These are phyloP conservation scores for Tupaia tana DNA, from an alignment of 2,113 vertebrate species.

Conservation along the genomic window DNA sequence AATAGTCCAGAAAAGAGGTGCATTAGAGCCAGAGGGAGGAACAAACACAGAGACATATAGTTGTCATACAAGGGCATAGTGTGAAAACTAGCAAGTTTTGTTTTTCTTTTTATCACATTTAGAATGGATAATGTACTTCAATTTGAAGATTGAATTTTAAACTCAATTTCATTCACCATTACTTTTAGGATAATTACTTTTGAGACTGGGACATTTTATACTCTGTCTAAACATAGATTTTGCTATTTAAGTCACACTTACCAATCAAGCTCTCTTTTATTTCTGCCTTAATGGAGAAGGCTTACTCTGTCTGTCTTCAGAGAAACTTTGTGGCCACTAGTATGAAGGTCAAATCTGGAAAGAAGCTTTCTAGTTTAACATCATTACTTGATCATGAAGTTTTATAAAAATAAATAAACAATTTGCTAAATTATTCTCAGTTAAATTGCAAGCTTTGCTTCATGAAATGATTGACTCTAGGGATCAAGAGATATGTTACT, in stretches of 20 bases:
- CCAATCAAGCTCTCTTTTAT: slow-evolving; percentile 38
- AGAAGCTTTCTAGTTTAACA: slow-evolving; percentile 15
- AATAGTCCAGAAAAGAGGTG: neutral
- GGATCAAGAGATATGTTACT: slow-evolving; percentile 20
- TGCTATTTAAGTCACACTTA: slow-evolving; percentile 44
- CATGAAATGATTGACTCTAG: slow-evolving; percentile 45
- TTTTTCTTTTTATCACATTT: slow-evolving; percentile 53
- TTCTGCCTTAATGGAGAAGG: neutral
- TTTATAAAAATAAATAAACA: slow-evolving; percentile 26
- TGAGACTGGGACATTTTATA: slow-evolving; percentile 41
- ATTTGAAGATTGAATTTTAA: slow-evolving; percentile 64
- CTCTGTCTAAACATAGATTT: slow-evolving; percentile 48
- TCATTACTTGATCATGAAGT: neutral
- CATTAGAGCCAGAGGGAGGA: neutral
- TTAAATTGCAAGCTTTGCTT: neutral
- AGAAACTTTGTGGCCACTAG: neutral
- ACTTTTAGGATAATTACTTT: slow-evolving; percentile 72
- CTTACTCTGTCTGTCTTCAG: slow-evolving; percentile 59
- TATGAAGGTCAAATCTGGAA: slow-evolving; percentile 46
- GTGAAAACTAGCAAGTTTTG: neutral
- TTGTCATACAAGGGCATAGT: neutral
- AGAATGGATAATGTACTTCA: slow-evolving; percentile 41
- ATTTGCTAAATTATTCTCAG: slow-evolving; percentile 17
- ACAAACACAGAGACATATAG: neutral
- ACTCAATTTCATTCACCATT: slow-evolving; percentile 70